Conservation (phyloP, 2,797 vertebrate species). For the Netta rufina region DNA sequence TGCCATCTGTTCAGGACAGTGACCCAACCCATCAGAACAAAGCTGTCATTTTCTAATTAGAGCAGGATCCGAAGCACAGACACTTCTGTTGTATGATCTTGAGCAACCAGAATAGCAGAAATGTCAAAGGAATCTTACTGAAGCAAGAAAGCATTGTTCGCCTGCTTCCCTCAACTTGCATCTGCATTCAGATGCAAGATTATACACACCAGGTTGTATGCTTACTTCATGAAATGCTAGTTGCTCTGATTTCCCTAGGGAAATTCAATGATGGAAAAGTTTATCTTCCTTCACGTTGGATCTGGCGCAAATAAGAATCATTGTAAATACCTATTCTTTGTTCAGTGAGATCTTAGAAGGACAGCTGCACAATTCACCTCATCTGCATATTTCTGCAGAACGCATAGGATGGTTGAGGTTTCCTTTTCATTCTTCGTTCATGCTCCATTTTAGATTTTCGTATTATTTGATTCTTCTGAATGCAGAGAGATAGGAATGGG, state of each 20-base stretch:
- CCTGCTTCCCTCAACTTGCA: neutral
- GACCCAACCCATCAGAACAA: neutral
- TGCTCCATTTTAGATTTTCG: neutral
- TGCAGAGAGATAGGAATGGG: neutral
- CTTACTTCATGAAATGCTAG: neutral
- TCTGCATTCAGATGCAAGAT: neutral
- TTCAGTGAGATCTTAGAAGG: neutral
- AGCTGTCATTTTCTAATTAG: neutral
- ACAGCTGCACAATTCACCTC: neutral
- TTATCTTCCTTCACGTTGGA: neutral
- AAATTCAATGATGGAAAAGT: conserved; percentile 19
- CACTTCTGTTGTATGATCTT: neutral
- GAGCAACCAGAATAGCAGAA: neutral
- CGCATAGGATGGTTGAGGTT: neutral
- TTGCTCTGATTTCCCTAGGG: conserved; percentile 36
- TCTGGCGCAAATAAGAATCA: conserved; percentile 3
- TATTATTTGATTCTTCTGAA: neutral
- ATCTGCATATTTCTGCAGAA: neutral
- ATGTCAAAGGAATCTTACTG: neutral
- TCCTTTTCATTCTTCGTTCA: neutral
- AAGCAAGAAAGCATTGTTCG: neutral
- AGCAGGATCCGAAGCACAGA: neutral
- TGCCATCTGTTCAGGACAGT: neutral
- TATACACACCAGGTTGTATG: neutral
- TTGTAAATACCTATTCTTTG: neutral